These are phyloP conservation scores for Amazona finschi DNA, from an alignment of 2,797 vertebrate species.

Conservation along the genomic window DNA sequence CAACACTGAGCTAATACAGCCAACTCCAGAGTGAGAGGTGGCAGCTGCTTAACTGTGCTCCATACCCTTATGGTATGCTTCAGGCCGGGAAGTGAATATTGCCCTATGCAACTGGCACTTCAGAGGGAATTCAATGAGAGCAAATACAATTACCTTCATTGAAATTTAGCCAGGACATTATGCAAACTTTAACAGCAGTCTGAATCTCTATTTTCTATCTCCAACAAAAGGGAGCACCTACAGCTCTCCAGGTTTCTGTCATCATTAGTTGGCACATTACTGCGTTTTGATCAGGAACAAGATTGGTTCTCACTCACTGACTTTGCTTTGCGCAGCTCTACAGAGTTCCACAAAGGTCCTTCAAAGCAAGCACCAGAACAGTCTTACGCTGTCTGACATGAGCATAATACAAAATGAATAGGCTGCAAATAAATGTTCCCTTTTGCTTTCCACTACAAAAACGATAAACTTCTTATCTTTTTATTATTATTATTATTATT, in stretches of 20 bases:
- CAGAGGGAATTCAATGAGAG: neutral
- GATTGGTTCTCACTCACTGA: neutral
- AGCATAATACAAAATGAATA: neutral
- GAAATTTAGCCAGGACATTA: slow-evolving; percentile 24
- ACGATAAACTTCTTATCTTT: neutral
- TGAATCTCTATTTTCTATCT: slow-evolving; percentile 32
- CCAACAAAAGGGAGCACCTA: slow-evolving; percentile 46
- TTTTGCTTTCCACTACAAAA: neutral
- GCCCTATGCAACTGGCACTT: neutral
- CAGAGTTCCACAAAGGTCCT: neutral
- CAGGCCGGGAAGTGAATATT: neutral
- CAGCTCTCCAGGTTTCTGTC: slow-evolving; percentile 42
- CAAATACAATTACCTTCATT: neutral
- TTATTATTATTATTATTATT: neutral
- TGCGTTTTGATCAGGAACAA: slow-evolving; percentile 14
- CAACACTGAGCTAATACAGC: neutral
- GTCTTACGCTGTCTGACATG: neutral
- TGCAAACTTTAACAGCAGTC: slow-evolving; percentile 6
- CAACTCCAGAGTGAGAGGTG: neutral
- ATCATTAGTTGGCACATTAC: neutral
- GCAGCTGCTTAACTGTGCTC: neutral
- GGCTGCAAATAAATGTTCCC: neutral
- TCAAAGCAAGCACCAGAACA: slow-evolving; percentile 9
- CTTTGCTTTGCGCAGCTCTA: slow-evolving; percentile 20
- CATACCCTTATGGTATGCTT: neutral